phyloP scores from a whole-genome alignment of 2,113 vertebrate species.

The Amphilophus citrinellus region DNA sequence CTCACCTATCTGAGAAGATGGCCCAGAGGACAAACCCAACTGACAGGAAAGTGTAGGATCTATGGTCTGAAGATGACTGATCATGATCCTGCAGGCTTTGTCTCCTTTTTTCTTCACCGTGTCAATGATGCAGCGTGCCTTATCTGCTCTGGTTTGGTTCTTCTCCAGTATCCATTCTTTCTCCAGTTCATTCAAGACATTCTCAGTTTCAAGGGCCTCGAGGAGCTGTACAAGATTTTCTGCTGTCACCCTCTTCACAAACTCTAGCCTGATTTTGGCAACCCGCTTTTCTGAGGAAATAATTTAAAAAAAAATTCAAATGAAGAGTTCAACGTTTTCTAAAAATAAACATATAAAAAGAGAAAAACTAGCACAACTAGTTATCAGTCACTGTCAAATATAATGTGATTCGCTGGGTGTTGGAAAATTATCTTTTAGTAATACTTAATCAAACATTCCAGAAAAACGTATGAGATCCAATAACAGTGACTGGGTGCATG shows the following conservation, averaged over 20 bases:
- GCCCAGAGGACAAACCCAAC: not conserved
- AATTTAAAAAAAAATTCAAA: not conserved
- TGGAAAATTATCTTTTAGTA: too few relatives aligned
- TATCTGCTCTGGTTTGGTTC: rapidly evolving
- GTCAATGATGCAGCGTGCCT: not conserved
- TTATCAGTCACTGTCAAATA: too few relatives aligned
- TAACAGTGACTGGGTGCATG: too few relatives aligned
- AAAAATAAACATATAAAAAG: not conserved
- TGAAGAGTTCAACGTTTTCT: not conserved
- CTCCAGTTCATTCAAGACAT: not conserved
- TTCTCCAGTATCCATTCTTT: not conserved
- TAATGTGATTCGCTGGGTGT: too few relatives aligned
- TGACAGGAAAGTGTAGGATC: not conserved
- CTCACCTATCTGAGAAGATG: not conserved
- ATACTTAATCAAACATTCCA: too few relatives aligned
- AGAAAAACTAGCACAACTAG: too few relatives aligned
- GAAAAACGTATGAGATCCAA: too few relatives aligned
- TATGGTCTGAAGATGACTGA: not conserved
- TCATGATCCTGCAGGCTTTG: not conserved
- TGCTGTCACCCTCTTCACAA: not conserved
- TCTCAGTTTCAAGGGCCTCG: not conserved
- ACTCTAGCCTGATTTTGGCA: not conserved
- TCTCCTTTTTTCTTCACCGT: not conserved
- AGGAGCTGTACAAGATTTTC: not conserved
- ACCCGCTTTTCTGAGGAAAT: not conserved